A percentile compares a stretch with the other conserved stretches of the same genome.
phyloP scores from a whole-genome alignment of 2,113 vertebrate species.

The Gadus macrocephalus region DNA sequence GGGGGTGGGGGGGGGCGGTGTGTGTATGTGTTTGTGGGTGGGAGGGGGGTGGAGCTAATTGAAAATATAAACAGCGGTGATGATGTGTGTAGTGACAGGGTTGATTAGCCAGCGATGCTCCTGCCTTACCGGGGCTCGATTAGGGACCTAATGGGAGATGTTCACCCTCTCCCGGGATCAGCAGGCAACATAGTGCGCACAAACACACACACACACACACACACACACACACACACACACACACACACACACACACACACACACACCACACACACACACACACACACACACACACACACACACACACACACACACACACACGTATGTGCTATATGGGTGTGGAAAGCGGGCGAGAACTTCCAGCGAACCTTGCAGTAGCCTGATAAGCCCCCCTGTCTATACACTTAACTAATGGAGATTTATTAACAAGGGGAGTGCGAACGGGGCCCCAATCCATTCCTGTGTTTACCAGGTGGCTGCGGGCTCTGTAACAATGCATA shows the following conservation, averaged over 20 bases:
- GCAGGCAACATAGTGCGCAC: constrained; percentile 9
- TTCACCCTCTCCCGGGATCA: constrained; percentile 35
- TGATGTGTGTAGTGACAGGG: constrained; percentile 51
- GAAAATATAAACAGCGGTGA: constrained; percentile 54
- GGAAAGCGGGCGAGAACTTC: no score
- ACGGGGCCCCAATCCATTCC: no score
- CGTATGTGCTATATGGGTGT: no score
- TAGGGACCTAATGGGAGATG: constrained; percentile 54
- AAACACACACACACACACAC: constrained; percentile 2
- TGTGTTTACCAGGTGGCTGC: no score
- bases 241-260: neutral
- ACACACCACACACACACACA: no score
- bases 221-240: neutral
- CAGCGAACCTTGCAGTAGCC: no score
- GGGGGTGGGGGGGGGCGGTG: neutral
- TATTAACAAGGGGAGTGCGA: no score
- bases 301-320: no score
- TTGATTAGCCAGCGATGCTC: constrained; percentile 54
- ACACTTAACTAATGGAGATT: no score
- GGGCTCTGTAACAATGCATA: no score
- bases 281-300: no score
- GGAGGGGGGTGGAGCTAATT: constrained; percentile 44
- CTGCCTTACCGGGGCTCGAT: constrained; percentile 59
- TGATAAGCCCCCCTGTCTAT: no score
- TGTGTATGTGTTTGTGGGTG: neutral